Evolutionary conservation across 1,140 invertebrate genomes (phyloP).

Genomic region (Papilio polytes): DNA sequence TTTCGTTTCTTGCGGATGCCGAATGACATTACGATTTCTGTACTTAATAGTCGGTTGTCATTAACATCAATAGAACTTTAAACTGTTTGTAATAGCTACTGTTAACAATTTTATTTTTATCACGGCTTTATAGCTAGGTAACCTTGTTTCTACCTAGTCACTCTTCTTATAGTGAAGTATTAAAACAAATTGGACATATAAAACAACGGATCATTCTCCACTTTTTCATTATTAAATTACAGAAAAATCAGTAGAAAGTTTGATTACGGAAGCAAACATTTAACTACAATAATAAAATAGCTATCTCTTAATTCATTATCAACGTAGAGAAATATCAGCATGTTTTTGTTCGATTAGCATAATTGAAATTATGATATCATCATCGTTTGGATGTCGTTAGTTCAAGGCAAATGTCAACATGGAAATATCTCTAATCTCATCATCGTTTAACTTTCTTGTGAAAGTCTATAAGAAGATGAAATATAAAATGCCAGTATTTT

Average conservation of each 20-base stretch:
- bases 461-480: slow-evolving; percentile 1
- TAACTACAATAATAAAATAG: not conserved
- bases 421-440: slow-evolving; percentile 4
- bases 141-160: not conserved
- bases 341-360: slow-evolving; percentile 11
- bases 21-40: slow-evolving; percentile 27
- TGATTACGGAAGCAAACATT: not conserved
- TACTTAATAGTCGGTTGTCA: slow-evolving; percentile 16
- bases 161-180: not conserved
- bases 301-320: slow-evolving; percentile 14
- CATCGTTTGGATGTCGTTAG: slow-evolving; percentile 11
- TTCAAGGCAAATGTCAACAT: slow-evolving; percentile 18
- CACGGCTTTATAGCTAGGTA: not conserved
- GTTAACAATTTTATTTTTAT: slow-evolving; percentile 4
- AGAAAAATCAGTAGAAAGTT: not conserved
- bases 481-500: not conserved
- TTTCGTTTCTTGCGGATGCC: slow-evolving; percentile 18
- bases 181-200: not conserved
- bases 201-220: not conserved
- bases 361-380: slow-evolving; percentile 22
- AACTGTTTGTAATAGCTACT: slow-evolving; percentile 20
- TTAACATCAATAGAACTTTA: slow-evolving; percentile 26
- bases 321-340: not conserved
- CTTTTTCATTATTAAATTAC: not conserved
- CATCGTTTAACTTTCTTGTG: not conserved